Conservation (phyloP, 2,113 vertebrate species). For the Anoura caudifer region DNA sequence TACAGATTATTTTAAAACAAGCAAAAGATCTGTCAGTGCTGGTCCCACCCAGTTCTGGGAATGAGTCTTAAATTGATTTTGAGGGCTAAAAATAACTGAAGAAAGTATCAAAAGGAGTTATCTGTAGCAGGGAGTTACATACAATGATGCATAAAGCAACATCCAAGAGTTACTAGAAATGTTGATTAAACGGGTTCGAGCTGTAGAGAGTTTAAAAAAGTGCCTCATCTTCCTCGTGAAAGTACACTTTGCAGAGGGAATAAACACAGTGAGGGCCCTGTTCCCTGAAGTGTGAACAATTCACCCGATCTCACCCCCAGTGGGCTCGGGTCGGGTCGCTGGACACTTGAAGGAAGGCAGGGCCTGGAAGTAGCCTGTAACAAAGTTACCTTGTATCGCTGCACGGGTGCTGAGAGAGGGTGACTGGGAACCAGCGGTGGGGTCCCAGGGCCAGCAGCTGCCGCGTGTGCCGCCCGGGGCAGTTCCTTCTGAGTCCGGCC, state of each 20-base stretch:
- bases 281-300: not conserved
- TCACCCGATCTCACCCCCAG: not conserved
- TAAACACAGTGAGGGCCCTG: not conserved
- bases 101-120: not conserved
- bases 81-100: not conserved
- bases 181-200: not conserved
- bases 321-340: not conserved
- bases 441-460: not conserved
- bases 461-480: not conserved
- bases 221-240: not conserved
- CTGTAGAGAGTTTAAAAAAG: not conserved
- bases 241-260: not conserved
- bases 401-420: rapidly evolving
- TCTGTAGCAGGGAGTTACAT: not conserved
- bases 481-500: not conserved
- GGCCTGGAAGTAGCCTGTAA: not conserved
- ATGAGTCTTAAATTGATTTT: not conserved
- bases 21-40: not conserved
- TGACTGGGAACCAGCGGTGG: not conserved
- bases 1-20: not conserved
- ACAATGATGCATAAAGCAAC: not conserved
- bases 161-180: not conserved
- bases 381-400: too few species aligned
- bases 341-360: too few species aligned
- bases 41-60: not conserved